Evolutionary conservation across 2,888 invertebrate species (phyloP), one percentile per base, ranked within the genome.

Genomic region (Chloroclystis v-ata): DNA sequence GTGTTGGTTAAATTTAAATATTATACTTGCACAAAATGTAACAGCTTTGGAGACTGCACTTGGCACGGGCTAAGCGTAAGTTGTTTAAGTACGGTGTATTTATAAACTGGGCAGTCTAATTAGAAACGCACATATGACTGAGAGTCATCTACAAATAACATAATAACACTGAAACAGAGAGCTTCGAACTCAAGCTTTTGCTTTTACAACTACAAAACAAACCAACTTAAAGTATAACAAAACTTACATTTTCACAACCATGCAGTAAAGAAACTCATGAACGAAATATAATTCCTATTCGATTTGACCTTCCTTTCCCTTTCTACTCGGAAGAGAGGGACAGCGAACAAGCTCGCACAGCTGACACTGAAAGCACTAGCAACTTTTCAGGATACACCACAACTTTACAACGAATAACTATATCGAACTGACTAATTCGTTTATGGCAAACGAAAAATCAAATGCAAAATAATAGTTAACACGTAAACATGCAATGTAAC

Each of bases 361-460:
- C 76, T 77, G 75, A 76, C 83, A 85, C 84, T 82, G 75, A 82
- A 82, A 82, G 76, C 84, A 85, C 85, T 78, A 71, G 71, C 67
- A 82, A 85, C 82, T 83, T 81, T 79, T 75, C 75, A 75, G 70
- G 71, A 73, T 69, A 69, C 79, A 74, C 70, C 67, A 63, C 63
- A 65, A 68, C 68, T 66, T 64, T 52, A 62, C 58, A 66, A 66
- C 61, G 59, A 68, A 61, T 55, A 56, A 64, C 66, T 62, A 67
- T 65, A 59, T 59, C 59, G 56, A 55, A 65, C 59, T 56, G 60
- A 56, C 57, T 67, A 71, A 72, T 65, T 65, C 63, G 57, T 57
- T 61, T 56, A 54, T 28, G 42, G 59, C 58, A 63, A 33, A 49
- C 45, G 57, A 61, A 65, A 66, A 66, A 72, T 72, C 71, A 56